Percentiles rank a stretch among this genome's conserved stretches.
Conservation (phyloP, 2,888 invertebrate species). For the Tortrix viridana region DNA sequence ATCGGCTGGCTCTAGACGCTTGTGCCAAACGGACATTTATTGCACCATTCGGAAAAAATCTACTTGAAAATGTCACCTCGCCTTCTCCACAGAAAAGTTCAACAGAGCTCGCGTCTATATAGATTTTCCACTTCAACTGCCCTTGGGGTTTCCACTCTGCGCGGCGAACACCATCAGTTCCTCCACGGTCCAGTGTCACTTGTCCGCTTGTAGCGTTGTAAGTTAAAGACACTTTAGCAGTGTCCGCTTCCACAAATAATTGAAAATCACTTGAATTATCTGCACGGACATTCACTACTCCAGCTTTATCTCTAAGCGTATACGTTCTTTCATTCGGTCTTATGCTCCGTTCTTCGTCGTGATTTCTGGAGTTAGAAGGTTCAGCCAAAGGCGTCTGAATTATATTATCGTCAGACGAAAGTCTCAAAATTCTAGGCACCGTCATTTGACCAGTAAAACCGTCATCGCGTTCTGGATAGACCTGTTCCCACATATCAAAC, state of each 20-base stretch:
- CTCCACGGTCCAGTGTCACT: constrained; percentile 65
- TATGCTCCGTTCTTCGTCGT: constrained; percentile 47
- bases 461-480: constrained; percentile 64
- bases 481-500: constrained; percentile 74
- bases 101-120: constrained; percentile 46
- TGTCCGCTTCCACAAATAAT: constrained; percentile 54
- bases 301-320: constrained; percentile 55
- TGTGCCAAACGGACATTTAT: constrained; percentile 35
- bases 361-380: constrained; percentile 45
- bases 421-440: constrained; percentile 60
- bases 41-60: constrained; percentile 44
- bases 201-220: constrained; percentile 51
- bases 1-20: neutral
- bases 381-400: constrained; percentile 62
- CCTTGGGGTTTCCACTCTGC: constrained; percentile 59
- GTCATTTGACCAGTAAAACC: constrained; percentile 75
- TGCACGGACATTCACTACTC: constrained; percentile 55
- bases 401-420: constrained; percentile 52
- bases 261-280: constrained; percentile 46
- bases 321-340: constrained; percentile 43
- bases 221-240: constrained; percentile 50
- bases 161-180: constrained; percentile 60
- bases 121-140: constrained; percentile 51
- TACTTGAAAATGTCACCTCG: constrained; percentile 46
- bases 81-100: constrained; percentile 47